Base-by-base conservation (phyloP, 2,797 vertebrate genomes). In the Cottoperca gobio region DNA sequence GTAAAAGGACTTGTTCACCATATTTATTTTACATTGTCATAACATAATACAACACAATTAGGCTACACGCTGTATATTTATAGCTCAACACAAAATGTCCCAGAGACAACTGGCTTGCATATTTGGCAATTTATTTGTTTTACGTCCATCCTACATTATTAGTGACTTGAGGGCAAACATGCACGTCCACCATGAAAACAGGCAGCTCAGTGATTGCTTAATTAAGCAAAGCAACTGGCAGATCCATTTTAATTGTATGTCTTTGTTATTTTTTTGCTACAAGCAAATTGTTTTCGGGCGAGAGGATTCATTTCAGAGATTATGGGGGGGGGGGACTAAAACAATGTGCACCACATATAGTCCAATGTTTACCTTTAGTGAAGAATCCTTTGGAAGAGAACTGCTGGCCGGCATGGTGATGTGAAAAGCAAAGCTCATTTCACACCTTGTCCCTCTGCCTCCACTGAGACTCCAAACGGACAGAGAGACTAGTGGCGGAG, bases 371-470 rank as follows among this genome's bases (percentile, higher is more conserved):
- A 35, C 62, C 58, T 67, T 55, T n/a, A 72, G 55, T 81, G 45
- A 58, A 24, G 61, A 62, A 66, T 58, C 63, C 59, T 39, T 81
- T 21, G 43, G 70, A 78, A 73, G 66, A 73, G 65, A 19, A 12
- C 28, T 33, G 13, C 72, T 63, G 82, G 52, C 58, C 31, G 19
- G 28, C 31, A 42, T 46, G 58, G 11, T 45, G 65, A 73, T 76
- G 78, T 72, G 86, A 76, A 81, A 83, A 86, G 70, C 60, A 77
- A 87, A 85, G 86, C 87, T 84, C 63, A 77, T 91, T 89, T 92
- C 82, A 87, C 89, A 88, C 89, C 84, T 82, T 70, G 80, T 82
- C 78, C 71, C 39, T 71, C 63, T 42, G 55, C 75, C 73, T 91
- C 73, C 79, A 19, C 79, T 28, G 81, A 70, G 81, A 70, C 76